phyloP scores from a whole-genome alignment of 2,888 invertebrate genomes.

The Drosophila differens region DNA sequence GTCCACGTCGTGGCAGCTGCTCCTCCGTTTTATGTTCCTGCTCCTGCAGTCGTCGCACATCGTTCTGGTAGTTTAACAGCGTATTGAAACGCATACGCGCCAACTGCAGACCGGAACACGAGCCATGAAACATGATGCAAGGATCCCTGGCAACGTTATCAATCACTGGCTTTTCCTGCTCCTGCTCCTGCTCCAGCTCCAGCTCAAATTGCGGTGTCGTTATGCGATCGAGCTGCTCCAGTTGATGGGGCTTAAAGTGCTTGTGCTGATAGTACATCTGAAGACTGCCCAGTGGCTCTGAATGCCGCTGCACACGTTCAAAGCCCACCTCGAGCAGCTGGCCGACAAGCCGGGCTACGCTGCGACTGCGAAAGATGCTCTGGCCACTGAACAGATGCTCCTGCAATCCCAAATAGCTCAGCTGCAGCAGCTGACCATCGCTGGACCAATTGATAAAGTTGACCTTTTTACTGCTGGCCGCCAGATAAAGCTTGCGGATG shows the following conservation, averaged over 20 bases:
- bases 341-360: conserved; percentile 24
- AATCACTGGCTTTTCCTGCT: background rate
- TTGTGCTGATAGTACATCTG: conserved; percentile 33
- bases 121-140: background rate
- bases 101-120: conserved; percentile 31
- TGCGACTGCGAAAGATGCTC: conserved; percentile 37
- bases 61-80: conserved; percentile 28
- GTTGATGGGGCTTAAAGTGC: conserved; percentile 12
- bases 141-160: background rate
- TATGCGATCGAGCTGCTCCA: conserved; percentile 14
- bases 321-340: conserved; percentile 39
- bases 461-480: conserved; percentile 19
- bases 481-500: conserved; percentile 44
- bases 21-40: conserved; percentile 18
- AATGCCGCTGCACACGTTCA: background rate
- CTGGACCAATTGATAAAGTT: conserved; percentile 47
- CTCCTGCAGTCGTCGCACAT: conserved; percentile 32
- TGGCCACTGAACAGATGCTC: conserved; percentile 36
- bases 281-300: background rate
- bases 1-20: conserved; percentile 45
- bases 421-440: conserved; percentile 30
- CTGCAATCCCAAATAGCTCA: conserved; percentile 58
- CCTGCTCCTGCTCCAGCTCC: no score
- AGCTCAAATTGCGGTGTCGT: background rate
- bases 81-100: conserved; percentile 41